These are phyloP conservation scores for Dusona sp. DNA, from an alignment of 2,888 invertebrate genomes.

Conservation along the genomic window DNA sequence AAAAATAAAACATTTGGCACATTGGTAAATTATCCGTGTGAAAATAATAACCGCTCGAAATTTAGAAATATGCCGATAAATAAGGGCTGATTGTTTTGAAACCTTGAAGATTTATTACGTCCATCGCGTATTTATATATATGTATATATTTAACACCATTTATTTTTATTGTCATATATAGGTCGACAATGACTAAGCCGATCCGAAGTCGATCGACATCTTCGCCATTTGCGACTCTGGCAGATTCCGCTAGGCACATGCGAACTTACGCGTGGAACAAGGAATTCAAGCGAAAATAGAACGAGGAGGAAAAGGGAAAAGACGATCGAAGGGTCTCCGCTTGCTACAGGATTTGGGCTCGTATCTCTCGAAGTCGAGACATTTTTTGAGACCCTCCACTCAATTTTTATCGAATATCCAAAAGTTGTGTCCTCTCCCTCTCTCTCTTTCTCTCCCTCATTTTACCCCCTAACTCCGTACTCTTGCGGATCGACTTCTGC, in stretches of 20 bases:
- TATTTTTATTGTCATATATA: slow-evolving; percentile 11
- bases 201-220: slow-evolving; percentile 54
- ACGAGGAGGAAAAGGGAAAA: background rate
- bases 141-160: background rate
- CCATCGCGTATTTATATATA: background rate
- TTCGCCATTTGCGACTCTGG: slow-evolving; percentile 19
- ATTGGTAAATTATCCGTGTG: too few species aligned
- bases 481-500: slow-evolving; percentile 81
- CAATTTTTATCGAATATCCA: slow-evolving; percentile 83
- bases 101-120: slow-evolving; percentile 4
- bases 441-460: slow-evolving; percentile 1
- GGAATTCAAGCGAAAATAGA: slow-evolving; percentile 53
- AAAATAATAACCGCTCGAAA: too few species aligned
- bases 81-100: background rate
- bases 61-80: background rate
- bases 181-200: slow-evolving; percentile 43
- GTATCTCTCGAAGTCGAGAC: slow-evolving; percentile 51
- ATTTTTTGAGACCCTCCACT: slow-evolving; percentile 73
- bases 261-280: slow-evolving; percentile 44
- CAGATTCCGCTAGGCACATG: slow-evolving; percentile 19
- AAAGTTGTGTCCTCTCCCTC: slow-evolving; percentile 75
- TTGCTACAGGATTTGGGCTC: slow-evolving; percentile 46
- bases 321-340: slow-evolving; percentile 39
- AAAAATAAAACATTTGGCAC: background rate
- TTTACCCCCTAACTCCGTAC: background rate